These are phyloP conservation scores for Drosophila subobscura DNA, from an alignment of 1,140 invertebrate genomes.

Conservation along the genomic window DNA sequence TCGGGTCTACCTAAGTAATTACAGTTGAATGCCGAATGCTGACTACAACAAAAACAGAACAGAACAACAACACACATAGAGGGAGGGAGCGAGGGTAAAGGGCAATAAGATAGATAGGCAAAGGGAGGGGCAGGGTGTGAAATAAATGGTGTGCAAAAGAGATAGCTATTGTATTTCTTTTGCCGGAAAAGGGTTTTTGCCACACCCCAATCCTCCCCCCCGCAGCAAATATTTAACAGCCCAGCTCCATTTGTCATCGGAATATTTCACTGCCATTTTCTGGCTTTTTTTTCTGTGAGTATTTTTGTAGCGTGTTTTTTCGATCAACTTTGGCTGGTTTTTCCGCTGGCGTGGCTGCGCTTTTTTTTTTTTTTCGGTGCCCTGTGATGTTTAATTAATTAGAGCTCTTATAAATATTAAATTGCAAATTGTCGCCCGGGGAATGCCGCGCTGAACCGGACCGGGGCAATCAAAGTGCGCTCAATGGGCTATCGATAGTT, in stretches of 20 bases:
- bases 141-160: constrained; percentile 49
- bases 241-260: constrained; percentile 54
- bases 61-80: background rate
- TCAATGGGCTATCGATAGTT: constrained; percentile 18
- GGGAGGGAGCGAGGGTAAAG: constrained; percentile 5
- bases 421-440: constrained; percentile 32
- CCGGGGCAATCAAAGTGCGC: constrained; percentile 2
- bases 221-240: constrained; percentile 56
- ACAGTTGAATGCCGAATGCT: constrained; percentile 78
- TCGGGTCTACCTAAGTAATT: constrained; percentile 75
- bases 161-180: constrained; percentile 62
- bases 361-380: constrained; percentile 20
- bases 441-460: background rate
- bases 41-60: constrained; percentile 55
- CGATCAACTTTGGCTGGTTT: background rate
- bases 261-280: constrained; percentile 29
- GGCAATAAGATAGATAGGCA: too few relatives aligned
- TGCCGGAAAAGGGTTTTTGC: constrained; percentile 46
- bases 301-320: constrained; percentile 19
- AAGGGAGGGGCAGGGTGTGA: background rate
- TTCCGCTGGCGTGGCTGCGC: constrained; percentile 35
- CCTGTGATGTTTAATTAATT: constrained; percentile 76
- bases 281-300: constrained; percentile 4
- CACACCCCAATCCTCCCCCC: background rate
- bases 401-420: constrained; percentile 61